Evolutionary conservation across 2,888 invertebrate genomes (phyloP).

Genomic region (Ichneumon xanthorius): DNA sequence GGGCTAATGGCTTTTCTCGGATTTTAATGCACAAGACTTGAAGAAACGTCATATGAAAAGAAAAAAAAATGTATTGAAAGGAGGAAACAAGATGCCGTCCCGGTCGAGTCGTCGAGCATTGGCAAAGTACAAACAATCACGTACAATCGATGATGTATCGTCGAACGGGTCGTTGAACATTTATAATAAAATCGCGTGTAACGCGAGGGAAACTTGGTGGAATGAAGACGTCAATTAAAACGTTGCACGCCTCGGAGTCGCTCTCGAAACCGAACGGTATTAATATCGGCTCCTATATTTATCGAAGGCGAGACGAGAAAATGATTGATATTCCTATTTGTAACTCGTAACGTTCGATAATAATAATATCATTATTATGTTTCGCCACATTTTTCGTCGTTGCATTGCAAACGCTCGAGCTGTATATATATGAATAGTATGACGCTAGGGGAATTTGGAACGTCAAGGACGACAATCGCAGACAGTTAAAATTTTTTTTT

Average conservation of each 20-base stretch:
- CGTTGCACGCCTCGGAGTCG: conserved; percentile 26
- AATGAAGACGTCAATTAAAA: conserved; percentile 23
- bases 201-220: not conserved
- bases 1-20: conserved; percentile 38
- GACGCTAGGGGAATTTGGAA: not conserved
- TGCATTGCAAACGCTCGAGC: not conserved
- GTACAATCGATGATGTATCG: conserved; percentile 38
- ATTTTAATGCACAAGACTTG: conserved; percentile 19
- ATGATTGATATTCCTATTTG: conserved; percentile 56
- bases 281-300: conserved; percentile 45
- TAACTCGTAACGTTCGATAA: conserved; percentile 55
- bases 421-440: no score
- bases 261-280: conserved; percentile 23
- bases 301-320: conserved; percentile 11
- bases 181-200: conserved; percentile 28
- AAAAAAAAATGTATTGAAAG: conserved; percentile 14
- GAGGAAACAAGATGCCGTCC: not conserved
- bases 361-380: conserved; percentile 18
- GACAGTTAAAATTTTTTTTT: conserved; percentile 34
- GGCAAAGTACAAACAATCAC: conserved; percentile 41
- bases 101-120: conserved; percentile 8
- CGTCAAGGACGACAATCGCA: conserved; percentile 50
- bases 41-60: not conserved
- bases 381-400: conserved; percentile 8
- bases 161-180: conserved; percentile 64